phyloP scores from a whole-genome alignment of 2,113 vertebrate genomes.

The Hydrolagus affinis region DNA sequence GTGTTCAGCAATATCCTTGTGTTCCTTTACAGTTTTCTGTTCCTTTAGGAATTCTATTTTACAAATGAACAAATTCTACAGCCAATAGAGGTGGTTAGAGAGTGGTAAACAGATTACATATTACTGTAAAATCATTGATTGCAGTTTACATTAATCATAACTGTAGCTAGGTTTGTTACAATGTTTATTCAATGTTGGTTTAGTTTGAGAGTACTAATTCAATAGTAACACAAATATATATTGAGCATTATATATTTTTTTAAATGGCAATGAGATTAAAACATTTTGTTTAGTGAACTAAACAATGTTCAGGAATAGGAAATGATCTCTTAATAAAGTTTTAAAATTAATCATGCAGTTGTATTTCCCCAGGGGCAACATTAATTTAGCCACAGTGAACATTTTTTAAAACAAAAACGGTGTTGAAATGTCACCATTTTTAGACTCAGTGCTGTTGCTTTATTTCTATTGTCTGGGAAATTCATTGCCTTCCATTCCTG shows the following conservation, averaged over 20 bases:
- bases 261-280: too few species aligned
- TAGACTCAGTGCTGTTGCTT: not conserved
- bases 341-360: not conserved
- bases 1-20: conserved; percentile 25
- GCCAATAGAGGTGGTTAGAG: conserved; percentile 14
- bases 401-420: too few species aligned
- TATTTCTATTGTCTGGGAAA: not conserved
- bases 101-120: conserved; percentile 13
- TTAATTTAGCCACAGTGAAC: not conserved
- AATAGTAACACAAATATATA: too few species aligned
- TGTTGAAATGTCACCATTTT: too few species aligned
- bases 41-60: conserved; percentile 28
- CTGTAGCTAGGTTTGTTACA: not conserved
- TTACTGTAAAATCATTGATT: not conserved
- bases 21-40: conserved; percentile 25
- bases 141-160: conserved; percentile 1
- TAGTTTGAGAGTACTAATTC: too few species aligned
- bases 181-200: not conserved
- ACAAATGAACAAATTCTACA: conserved; percentile 27
- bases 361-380: not conserved
- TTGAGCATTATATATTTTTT: too few species aligned
- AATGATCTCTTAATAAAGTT: not conserved
- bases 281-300: too few species aligned
- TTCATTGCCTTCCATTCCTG: not conserved
- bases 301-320: too few species aligned